Evolutionary conservation across 2,888 invertebrate genomes (phyloP).

Genomic region (Caenorhabditis sulstoni): DNA sequence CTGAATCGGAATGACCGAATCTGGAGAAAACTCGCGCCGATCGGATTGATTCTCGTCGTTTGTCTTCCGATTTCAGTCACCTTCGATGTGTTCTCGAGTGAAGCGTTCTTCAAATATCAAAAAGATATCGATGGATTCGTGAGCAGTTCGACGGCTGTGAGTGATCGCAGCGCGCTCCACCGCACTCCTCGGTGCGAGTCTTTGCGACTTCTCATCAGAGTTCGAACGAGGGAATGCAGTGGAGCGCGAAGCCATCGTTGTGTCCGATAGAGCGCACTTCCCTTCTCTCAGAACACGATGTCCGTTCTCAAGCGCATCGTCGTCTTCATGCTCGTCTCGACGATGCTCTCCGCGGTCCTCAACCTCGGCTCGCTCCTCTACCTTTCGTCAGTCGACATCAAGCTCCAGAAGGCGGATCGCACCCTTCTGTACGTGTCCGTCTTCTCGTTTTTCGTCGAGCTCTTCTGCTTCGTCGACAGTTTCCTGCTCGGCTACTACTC

Average conservation of each 20-base stretch:
- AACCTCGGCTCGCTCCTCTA: neutral
- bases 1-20: conserved; percentile 3
- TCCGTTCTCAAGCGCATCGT: neutral
- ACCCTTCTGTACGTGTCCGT: neutral
- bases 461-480: neutral
- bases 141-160: neutral
- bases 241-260: too few relatives aligned
- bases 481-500: neutral
- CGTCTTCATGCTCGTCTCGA: neutral
- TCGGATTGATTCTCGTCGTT: neutral
- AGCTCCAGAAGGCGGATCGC: neutral
- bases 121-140: conserved; percentile 4
- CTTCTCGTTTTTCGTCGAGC: conserved; percentile 9
- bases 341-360: neutral
- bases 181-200: too few relatives aligned
- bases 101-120: neutral
- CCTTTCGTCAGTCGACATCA: neutral
- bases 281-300: too few relatives aligned
- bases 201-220: too few relatives aligned
- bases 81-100: neutral
- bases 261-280: neutral
- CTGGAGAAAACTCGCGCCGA: neutral
- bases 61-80: neutral
- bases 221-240: too few relatives aligned
- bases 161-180: neutral